phyloP scores from a whole-genome alignment of 2,113 vertebrate species.

The Melozone crissalis region DNA sequence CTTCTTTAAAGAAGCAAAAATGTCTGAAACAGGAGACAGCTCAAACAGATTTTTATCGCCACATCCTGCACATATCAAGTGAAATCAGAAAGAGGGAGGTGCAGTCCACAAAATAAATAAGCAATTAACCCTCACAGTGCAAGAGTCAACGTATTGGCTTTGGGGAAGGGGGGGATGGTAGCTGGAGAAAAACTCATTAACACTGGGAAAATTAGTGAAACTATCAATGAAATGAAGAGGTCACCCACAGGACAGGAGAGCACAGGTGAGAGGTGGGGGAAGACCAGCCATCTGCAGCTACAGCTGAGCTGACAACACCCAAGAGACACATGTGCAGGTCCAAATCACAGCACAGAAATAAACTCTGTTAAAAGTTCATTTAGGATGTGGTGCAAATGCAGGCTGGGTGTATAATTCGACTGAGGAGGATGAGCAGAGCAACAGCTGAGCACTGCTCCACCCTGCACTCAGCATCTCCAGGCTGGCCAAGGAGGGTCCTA shows the following conservation, averaged over 20 bases:
- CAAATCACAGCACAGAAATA: not conserved
- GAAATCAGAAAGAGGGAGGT: not conserved
- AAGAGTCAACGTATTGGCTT: not conserved
- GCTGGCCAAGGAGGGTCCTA: not conserved
- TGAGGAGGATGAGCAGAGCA: not conserved
- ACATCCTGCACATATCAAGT: not conserved
- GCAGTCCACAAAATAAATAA: not conserved
- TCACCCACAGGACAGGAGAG: fast-evolving
- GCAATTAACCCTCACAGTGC: not conserved
- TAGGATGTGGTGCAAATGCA: not conserved
- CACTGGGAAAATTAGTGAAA: not conserved
- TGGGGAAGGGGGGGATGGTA: not conserved
- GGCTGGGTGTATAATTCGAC: not conserved
- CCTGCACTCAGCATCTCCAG: fast-evolving
- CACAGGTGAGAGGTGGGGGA: not conserved
- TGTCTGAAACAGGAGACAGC: not conserved
- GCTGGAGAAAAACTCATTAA: not conserved
- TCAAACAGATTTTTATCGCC: not conserved
- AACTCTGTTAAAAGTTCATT: not conserved
- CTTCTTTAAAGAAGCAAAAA: not conserved
- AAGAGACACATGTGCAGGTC: fast-evolving
- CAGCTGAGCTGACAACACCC: not conserved
- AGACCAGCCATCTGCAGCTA: fast-evolving
- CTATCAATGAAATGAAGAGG: not conserved
- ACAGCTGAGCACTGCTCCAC: not conserved